Conservation (phyloP, 2,113 vertebrate genomes). For the Corynorhinus townsendii region DNA sequence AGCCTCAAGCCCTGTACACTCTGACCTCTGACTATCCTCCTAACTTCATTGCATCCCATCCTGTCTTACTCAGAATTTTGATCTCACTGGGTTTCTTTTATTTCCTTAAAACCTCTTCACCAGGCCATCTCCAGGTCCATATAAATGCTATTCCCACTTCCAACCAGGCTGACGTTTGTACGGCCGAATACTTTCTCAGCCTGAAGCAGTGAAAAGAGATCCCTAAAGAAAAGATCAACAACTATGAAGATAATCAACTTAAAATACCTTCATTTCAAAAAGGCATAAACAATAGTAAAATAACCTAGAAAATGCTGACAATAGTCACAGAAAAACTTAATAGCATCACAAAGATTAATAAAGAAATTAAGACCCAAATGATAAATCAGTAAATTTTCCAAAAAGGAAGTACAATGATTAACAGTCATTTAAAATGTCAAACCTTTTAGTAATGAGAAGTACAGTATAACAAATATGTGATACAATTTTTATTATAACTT, state of each 20-base stretch:
- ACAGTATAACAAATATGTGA: not conserved
- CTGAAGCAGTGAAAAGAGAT: not conserved
- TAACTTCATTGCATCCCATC: not conserved
- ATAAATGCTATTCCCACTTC: not conserved
- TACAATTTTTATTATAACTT: not conserved
- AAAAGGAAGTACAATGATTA: not conserved
- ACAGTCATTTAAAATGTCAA: not conserved
- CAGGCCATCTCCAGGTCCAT: not conserved
- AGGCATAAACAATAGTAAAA: not conserved
- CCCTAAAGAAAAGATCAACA: not conserved
- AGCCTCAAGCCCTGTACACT: not conserved
- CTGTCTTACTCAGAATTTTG: not conserved
- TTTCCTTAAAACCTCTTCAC: not conserved
- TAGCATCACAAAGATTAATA: not conserved
- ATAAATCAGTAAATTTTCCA: not conserved
- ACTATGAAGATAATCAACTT: not conserved
- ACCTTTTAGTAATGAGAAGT: not conserved
- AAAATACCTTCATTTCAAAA: not conserved
- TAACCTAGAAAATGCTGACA: not conserved
- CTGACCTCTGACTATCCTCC: not conserved
- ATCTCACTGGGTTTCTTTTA: not conserved
- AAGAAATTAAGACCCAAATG: not conserved
- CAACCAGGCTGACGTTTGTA: not conserved
- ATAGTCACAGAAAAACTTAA: not conserved
- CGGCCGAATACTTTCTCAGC: not conserved